Evolutionary conservation across 30 jellyfish, hydroid and myxozoan species (phyloP), one percentile per base, ranked within the genome.

Genomic region (Hydra vulgaris): DNA sequence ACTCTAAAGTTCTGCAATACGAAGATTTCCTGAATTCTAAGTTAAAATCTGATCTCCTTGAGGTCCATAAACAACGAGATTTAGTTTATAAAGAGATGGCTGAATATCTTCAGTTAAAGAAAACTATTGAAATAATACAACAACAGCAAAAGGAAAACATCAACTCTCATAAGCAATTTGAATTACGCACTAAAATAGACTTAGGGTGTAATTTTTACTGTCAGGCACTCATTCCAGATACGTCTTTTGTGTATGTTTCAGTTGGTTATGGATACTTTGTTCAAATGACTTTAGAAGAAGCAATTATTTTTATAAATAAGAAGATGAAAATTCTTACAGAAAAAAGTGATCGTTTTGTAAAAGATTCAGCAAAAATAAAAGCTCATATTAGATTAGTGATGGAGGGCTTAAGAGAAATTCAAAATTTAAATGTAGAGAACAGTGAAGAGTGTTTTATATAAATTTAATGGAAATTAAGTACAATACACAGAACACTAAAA

Each of bases 151-250:
- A 25, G 18, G 83, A 66, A 23, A n/a, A 68, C 18, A 74, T 27
- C 53, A 74, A 18, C 8, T 21, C 67, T 18, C 75, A 74, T 17
- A 23, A 72, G 26, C 27, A 78, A 53, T 26, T 23, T 23, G 19
- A 74, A 17, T 69, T 81, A 5, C 81, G 74, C 61, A 91, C 92
- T 71, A 81, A 87, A 85, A 80, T 88, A 21, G 98, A 91, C 79
- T 23, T 91, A 8, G 98, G 98, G 8, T 91, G 98, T 68, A 91
- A 91, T 71, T 91, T 91, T 71, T 91, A 86, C 23, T 91, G 98
- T 74, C 96, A 86, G 27, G 96, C 96, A 8, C 75, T 87, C 66
- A 27, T 91, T 12, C 61, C 70, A 3, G 95, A 91, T 71, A 53
- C 86, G 55, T 74, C 87, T 0, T 73, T 70, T 18, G 85, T 91